Conservation (phyloP, 2,888 invertebrate genomes). For the Hydropsyche betteni region DNA sequence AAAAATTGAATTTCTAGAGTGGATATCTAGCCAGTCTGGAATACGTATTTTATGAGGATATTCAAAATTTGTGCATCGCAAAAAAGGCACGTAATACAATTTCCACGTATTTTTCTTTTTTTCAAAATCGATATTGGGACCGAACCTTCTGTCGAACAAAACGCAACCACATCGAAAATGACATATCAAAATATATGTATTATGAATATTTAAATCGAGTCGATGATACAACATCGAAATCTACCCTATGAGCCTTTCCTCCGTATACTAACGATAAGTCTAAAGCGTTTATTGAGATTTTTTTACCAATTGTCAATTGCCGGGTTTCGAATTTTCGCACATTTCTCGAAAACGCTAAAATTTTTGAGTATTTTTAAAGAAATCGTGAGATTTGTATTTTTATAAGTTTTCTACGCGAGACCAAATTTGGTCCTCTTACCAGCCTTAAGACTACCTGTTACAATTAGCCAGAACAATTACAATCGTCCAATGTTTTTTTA, state of each 20-base stretch:
- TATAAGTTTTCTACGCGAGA: slow-evolving; percentile 33
- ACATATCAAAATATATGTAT: slow-evolving; percentile 51
- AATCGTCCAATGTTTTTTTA: too few species aligned
- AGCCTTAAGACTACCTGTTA: slow-evolving; percentile 42
- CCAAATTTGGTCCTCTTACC: slow-evolving; percentile 49
- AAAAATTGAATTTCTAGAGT: neutral
- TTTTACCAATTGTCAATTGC: neutral
- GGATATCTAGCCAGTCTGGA: neutral
- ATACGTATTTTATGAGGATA: neutral
- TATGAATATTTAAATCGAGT: slow-evolving; percentile 30
- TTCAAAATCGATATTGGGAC: neutral
- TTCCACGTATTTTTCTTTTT: neutral
- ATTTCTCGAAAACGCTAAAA: neutral
- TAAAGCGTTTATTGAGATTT: slow-evolving; percentile 47
- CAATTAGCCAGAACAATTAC: too few species aligned
- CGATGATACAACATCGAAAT: slow-evolving; percentile 29
- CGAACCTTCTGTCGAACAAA: slow-evolving; percentile 39
- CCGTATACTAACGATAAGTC: slow-evolving; percentile 50
- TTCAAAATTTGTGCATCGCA: slow-evolving; percentile 3
- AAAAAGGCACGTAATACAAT: slow-evolving; percentile 27
- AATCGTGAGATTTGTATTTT: slow-evolving; percentile 18
- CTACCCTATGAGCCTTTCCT: slow-evolving; percentile 37
- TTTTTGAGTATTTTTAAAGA: slow-evolving; percentile 15
- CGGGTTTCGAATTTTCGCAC: neutral
- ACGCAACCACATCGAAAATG: slow-evolving; percentile 47